These are phyloP conservation scores for Rallus limicola DNA, from an alignment of 2,113 vertebrate genomes.

Conservation along the genomic window DNA sequence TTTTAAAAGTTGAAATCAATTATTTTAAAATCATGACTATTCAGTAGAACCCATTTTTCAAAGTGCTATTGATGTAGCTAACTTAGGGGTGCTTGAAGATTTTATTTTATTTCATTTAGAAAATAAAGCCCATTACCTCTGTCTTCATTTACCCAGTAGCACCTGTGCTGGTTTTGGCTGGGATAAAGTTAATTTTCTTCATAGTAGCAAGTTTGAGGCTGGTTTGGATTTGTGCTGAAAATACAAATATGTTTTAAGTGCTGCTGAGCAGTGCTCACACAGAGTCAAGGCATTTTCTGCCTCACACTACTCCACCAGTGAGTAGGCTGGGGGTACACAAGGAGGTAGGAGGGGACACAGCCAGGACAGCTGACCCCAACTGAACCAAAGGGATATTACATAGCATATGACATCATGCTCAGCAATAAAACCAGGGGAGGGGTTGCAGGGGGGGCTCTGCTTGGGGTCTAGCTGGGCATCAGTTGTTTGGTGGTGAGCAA, in stretches of 20 bases:
- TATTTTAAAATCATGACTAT: neutral
- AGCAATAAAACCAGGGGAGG: neutral
- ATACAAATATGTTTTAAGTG: neutral
- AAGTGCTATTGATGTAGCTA: neutral
- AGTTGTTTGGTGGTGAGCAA: neutral
- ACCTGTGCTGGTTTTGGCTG: neutral
- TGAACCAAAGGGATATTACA: neutral
- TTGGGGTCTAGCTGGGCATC: neutral
- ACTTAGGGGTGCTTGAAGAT: neutral
- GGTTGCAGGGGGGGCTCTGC: rapidly evolving
- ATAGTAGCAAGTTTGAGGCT: neutral
- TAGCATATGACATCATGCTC: rapidly evolving
- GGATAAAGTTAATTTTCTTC: neutral
- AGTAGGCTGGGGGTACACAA: neutral
- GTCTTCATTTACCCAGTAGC: neutral
- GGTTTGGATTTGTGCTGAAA: neutral
- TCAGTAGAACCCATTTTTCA: neutral
- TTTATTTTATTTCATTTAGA: neutral
- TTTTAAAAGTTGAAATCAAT: neutral
- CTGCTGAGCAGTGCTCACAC: neutral
- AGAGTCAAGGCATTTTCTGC: neutral
- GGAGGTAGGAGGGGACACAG: neutral
- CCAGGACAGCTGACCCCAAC: neutral
- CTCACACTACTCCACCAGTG: rapidly evolving
- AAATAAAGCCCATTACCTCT: neutral